phyloP scores from a whole-genome alignment of 1,140 invertebrate species.

The Drosophila sechellia region DNA sequence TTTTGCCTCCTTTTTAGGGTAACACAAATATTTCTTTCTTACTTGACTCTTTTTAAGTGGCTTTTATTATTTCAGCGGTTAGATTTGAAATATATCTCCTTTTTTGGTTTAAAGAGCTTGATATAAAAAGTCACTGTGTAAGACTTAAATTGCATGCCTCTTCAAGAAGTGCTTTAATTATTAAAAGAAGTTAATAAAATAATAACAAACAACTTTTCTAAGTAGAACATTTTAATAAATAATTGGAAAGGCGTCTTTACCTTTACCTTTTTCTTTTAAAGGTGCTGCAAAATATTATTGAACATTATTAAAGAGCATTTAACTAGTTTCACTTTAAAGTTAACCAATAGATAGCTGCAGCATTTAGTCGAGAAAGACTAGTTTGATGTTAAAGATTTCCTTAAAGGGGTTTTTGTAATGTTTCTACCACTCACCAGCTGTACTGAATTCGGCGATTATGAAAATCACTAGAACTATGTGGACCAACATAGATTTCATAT shows the following conservation, averaged over 20 bases:
- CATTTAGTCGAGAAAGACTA: too few species aligned
- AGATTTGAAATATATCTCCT: background rate
- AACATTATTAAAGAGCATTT: background rate
- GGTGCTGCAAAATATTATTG: conserved; percentile 28
- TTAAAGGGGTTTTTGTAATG: background rate
- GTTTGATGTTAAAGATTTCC: too few species aligned
- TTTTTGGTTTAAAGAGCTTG: background rate
- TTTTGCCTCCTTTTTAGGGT: too few species aligned
- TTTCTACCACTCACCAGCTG: conserved; percentile 64
- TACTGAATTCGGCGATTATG: conserved; percentile 52
- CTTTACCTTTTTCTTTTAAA: conserved; percentile 43
- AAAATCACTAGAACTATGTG: conserved; percentile 56
- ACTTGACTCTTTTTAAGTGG: background rate
- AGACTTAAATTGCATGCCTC: background rate
- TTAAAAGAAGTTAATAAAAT: background rate
- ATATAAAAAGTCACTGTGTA: background rate
- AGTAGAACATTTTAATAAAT: background rate
- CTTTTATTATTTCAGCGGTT: background rate
- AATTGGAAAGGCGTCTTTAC: background rate
- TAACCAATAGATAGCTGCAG: too few species aligned
- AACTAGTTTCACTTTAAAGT: too few species aligned
- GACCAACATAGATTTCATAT: conserved; percentile 69
- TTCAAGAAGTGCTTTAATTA: background rate
- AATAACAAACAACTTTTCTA: background rate
- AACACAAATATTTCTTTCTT: background rate